Base-by-base conservation (phyloP, 2,888 invertebrate genomes). In the Coelopa pilipes region DNA sequence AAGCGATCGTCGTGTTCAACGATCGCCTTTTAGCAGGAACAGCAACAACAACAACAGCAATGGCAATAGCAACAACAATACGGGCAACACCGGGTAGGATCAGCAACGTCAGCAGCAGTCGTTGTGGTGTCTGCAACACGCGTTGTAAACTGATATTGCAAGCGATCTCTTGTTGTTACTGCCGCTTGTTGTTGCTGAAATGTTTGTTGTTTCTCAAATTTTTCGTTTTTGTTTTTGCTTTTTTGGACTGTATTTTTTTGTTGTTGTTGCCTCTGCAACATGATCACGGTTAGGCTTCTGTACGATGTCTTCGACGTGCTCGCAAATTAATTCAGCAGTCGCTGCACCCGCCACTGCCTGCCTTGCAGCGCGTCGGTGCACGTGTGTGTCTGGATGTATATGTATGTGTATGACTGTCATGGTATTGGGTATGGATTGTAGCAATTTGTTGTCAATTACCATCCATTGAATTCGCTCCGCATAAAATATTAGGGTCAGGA, bases 391-490 rank as follows among this genome's bases (percentile, higher is more conserved):
- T n/a, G n/a, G n/a, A n/a, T n/a, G n/a, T n/a, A n/a, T n/a, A n/a
- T n/a, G n/a, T n/a, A n/a, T n/a, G n/a, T n/a, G n/a, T n/a, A n/a
- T n/a, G n/a, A n/a, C n/a, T n/a, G n/a, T n/a, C 2, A 34, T 34
- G 7, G 34, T 34, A 7, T 19, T 24, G 11, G 17, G 60, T n/a
- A 55, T 65, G 65, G 75, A 79, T 76, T 79, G 78, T 78, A 77
- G 73, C 78, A 79, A 79, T 79, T 79, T 79, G 79, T 79, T 77
- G 76, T 74, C 79, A 78, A 79, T 78, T 79, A 79, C 77, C 63
- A 77, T 73, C 60, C 74, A 76, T 67, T 74, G 75, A 75, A 73
- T 75, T 73, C 11, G 71, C 47, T 63, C n/a, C 59, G 72, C 72
- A 59, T 72, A 49, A 59, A 72, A 59, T 59, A 67, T 72, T 67